A percentile compares a stretch with the other conserved stretches of the same genome.
Conservation (phyloP, 2,888 invertebrate genomes). For the Stenichneumon culpator region DNA sequence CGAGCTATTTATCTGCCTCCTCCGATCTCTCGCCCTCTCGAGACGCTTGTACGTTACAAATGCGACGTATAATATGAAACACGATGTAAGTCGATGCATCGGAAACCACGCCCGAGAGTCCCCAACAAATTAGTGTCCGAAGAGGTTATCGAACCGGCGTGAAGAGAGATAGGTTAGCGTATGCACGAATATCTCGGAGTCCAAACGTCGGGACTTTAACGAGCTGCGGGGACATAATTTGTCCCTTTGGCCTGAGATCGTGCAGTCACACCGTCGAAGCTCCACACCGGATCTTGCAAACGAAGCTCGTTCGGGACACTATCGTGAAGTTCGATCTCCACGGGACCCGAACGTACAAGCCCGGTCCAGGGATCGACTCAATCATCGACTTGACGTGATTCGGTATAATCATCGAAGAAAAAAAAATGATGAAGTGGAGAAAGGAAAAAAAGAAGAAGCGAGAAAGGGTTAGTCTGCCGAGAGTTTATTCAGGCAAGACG, state of each 20-base stretch:
- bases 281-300: conserved; percentile 2
- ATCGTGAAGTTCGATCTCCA: conserved; percentile 18
- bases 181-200: background rate
- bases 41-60: background rate
- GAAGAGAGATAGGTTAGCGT: conserved; percentile 10
- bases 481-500: background rate
- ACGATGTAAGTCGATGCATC: background rate
- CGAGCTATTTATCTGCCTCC: background rate
- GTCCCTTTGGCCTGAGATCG: conserved; percentile 29
- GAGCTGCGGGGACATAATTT: conserved; percentile 54
- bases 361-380: conserved; percentile 1
- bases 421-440: background rate
- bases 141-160: conserved; percentile 62
- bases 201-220: conserved; percentile 21
- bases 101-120: conserved; percentile 2
- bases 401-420: conserved; percentile 31
- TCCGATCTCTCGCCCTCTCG: background rate
- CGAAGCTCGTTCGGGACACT: conserved; percentile 7
- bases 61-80: background rate
- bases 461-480: background rate
- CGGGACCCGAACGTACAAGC: conserved; percentile 9
- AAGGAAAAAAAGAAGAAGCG: conserved; percentile 6
- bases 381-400: conserved; percentile 41
- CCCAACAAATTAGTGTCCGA: conserved; percentile 58
- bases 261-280: conserved; percentile 15